phyloP scores from a whole-genome alignment of 2,888 invertebrate genomes.

The Blastobasis lacticolella region DNA sequence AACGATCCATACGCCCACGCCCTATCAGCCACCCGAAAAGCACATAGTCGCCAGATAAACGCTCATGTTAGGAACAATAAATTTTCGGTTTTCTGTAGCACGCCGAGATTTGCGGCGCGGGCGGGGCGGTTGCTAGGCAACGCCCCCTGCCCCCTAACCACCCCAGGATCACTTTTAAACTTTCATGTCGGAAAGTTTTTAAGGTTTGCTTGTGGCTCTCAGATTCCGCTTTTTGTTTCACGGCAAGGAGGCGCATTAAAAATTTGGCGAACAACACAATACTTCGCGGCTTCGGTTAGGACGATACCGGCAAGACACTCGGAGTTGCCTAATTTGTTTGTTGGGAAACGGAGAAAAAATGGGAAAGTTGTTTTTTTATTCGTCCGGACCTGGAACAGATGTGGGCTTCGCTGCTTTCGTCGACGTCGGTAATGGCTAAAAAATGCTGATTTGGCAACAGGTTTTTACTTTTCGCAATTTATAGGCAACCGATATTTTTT shows the following conservation, averaged over 20 bases:
- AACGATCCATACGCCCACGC: background rate
- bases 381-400: no score
- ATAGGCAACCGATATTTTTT: no score
- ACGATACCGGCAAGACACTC: no score
- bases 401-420: no score
- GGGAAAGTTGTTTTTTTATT: no score
- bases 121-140: constrained; percentile 61
- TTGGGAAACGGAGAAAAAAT: no score
- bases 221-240: constrained; percentile 63
- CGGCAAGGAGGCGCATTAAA: constrained; percentile 11
- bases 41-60: constrained; percentile 16
- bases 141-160: constrained; percentile 29
- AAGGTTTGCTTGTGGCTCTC: constrained; percentile 68
- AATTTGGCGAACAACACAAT: background rate
- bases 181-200: constrained; percentile 73
- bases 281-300: background rate
- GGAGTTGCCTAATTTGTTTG: no score
- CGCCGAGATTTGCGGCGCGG: constrained; percentile 65
- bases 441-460: no score
- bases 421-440: no score
- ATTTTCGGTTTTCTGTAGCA: constrained; percentile 57
- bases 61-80: constrained; percentile 53
- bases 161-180: constrained; percentile 70
- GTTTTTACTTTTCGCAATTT: no score
- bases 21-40: background rate